phyloP scores from a whole-genome alignment of 1,140 invertebrate species.

The Piezodorus guildinii region DNA sequence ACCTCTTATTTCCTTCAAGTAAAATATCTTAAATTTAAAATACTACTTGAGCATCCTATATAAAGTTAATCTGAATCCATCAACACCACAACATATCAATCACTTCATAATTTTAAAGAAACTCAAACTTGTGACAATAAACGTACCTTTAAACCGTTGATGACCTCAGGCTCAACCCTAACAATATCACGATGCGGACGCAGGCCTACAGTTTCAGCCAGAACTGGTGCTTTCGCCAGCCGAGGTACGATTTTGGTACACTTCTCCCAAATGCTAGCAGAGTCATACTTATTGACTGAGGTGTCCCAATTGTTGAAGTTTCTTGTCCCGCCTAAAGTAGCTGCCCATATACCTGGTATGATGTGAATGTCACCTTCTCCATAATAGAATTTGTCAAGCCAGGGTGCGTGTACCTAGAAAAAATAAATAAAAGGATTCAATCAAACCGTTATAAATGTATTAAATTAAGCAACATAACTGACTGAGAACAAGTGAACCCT shows the following conservation, averaged over 20 bases:
- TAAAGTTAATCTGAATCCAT: too few relatives aligned
- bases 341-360: slow-evolving; percentile 56
- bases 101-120: too few relatives aligned
- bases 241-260: slow-evolving; percentile 59
- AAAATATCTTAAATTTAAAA: too few relatives aligned
- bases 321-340: slow-evolving; percentile 73
- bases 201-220: slow-evolving; percentile 58
- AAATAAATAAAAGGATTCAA: too few relatives aligned
- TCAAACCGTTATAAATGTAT: too few relatives aligned
- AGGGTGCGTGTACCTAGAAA: slow-evolving; percentile 67
- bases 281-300: slow-evolving; percentile 56
- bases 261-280: slow-evolving; percentile 57
- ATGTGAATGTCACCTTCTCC: slow-evolving; percentile 74
- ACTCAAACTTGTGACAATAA: neutral
- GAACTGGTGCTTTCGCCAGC: slow-evolving; percentile 42
- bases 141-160: slow-evolving; percentile 21
- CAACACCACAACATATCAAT: too few relatives aligned
- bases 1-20: too few relatives aligned
- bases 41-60: too few relatives aligned
- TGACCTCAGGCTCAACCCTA: slow-evolving; percentile 48
- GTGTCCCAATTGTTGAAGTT: slow-evolving; percentile 66
- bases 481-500: too few relatives aligned
- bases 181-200: slow-evolving; percentile 52
- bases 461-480: too few relatives aligned
- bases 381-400: slow-evolving; percentile 80